These are phyloP conservation scores for Astropecten irregularis DNA, from an alignment of 53 echinoderm and acorn worm genomes.

Conservation along the genomic window DNA sequence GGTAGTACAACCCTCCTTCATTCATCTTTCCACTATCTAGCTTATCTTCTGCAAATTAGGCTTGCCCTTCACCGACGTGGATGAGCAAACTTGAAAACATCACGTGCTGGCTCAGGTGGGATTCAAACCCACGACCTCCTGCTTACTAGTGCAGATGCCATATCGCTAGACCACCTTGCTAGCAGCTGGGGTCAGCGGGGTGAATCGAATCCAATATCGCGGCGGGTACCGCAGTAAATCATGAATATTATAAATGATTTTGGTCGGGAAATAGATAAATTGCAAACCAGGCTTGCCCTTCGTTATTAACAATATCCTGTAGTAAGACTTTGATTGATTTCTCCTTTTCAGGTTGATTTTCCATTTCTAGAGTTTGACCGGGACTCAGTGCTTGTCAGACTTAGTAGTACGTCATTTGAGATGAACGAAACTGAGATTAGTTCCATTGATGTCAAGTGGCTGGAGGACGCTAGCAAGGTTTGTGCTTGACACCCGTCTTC, in stretches of 20 bases:
- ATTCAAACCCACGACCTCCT: too few species aligned
- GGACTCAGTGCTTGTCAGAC: conserved; percentile 55
- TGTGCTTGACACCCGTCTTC: background rate
- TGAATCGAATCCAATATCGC: too few species aligned
- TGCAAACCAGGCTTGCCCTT: background rate
- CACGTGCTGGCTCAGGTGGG: too few species aligned
- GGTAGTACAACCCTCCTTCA: conserved; percentile 38
- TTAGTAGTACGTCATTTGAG: conserved; percentile 52
- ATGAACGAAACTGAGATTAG: conserved; percentile 42
- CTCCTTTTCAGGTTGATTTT: conserved; percentile 62
- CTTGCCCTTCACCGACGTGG: too few species aligned
- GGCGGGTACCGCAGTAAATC: too few species aligned
- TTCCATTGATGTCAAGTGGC: conserved; percentile 15
- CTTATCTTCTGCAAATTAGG: too few species aligned
- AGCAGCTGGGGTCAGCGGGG: background rate
- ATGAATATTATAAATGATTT: too few species aligned
- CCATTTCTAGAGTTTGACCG: conserved; percentile 54
- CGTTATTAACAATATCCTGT: background rate
- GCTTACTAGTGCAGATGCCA: too few species aligned
- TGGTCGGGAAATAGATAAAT: too few species aligned
- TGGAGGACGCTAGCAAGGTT: conserved; percentile 28
- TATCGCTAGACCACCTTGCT: too few species aligned
- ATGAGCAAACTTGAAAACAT: too few species aligned
- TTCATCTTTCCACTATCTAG: background rate
- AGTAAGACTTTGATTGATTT: background rate